Evolutionary conservation across 2,113 vertebrate genomes (phyloP), one percentile per base, ranked within the genome.

Genomic region (Elephas maximus): DNA sequence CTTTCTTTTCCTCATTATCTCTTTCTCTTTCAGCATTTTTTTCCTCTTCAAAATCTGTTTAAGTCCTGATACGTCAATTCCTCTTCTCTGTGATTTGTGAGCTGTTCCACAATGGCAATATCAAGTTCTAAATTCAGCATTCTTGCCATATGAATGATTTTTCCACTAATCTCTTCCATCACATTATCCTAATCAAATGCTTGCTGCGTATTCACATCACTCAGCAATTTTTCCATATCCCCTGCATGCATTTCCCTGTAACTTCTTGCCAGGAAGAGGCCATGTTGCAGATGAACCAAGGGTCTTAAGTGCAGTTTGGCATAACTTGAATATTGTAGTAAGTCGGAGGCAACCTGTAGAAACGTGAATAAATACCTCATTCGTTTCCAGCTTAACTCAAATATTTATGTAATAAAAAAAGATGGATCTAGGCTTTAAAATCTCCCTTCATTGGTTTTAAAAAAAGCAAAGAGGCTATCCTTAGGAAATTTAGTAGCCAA

Each of bases 401-500:
- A 88, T 28, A 57, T 90, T 86, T 74, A 60, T 37, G 23, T 18
- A 88, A 26, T 41, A 51, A 62, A 51, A 57, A 57, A 79, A 88
- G 15, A 57, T 79, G 26, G 14, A 83, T 80, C 26, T 95, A 79
- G 17, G 67, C 89, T 76, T 91, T 82, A 28, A 92, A 96, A 14
- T 8, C 12, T 4, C 51, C 41, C 33, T n/a, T n/a, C n/a, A 80
- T 44, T 33, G 3, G 18, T 76, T 81, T 44, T 84, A 15, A 2
- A 41, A 76, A 94, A 83, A 80, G n/a, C 15, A 86, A 73, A 33
- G 2, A 90, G 67, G 14, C 24, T 88, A 24, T 26, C 37, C 53
- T 20, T 53, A 37, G 51, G 74, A 94, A 93, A 78, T 53, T 20
- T 6, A 88, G 11, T 51, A 73, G 77, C 67, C 85, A 95, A 24